Percentiles rank a stretch among this genome's conserved stretches.
Evolutionary conservation across 2,797 vertebrate species (phyloP).

Genomic region (Mallotus villosus): DNA sequence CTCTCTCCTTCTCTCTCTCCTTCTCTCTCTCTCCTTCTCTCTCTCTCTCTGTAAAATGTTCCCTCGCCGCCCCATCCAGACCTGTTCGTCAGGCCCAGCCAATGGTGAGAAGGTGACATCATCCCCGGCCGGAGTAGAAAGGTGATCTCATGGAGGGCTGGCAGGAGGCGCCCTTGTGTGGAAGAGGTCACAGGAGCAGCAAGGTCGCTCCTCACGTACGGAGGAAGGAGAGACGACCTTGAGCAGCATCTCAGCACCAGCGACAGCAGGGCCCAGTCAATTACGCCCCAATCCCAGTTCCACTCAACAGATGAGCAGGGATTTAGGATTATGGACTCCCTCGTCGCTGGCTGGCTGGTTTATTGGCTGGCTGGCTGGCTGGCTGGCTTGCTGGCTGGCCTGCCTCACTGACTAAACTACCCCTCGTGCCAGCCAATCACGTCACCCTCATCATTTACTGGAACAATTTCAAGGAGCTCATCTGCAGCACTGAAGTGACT

Average conservation of each 20-base stretch:
- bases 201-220: constrained; percentile 33
- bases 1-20: too few relatives aligned
- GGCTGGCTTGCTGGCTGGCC: too few relatives aligned
- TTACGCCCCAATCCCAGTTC: constrained; percentile 12
- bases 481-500: neutral
- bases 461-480: constrained; percentile 16
- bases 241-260: neutral
- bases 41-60: too few relatives aligned
- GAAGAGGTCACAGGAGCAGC: constrained; percentile 28
- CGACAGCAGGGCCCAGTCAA: neutral
- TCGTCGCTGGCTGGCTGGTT: constrained; percentile 15
- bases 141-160: constrained; percentile 38
- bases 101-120: constrained; percentile 13
- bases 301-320: constrained; percentile 32
- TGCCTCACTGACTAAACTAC: too few relatives aligned
- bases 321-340: constrained; percentile 27
- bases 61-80: neutral
- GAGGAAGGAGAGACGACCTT: constrained; percentile 23
- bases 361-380: too few relatives aligned
- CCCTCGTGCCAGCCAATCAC: too few relatives aligned
- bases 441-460: neutral
- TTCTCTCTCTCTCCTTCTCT: neutral
- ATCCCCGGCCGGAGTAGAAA: neutral
- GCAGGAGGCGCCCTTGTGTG: constrained; percentile 15
- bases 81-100: constrained; percentile 1